Percentiles rank a stretch among this genome's conserved stretches.
Conservation (phyloP, 2,797 vertebrate species). For the Acrossocheilus fasciatus region DNA sequence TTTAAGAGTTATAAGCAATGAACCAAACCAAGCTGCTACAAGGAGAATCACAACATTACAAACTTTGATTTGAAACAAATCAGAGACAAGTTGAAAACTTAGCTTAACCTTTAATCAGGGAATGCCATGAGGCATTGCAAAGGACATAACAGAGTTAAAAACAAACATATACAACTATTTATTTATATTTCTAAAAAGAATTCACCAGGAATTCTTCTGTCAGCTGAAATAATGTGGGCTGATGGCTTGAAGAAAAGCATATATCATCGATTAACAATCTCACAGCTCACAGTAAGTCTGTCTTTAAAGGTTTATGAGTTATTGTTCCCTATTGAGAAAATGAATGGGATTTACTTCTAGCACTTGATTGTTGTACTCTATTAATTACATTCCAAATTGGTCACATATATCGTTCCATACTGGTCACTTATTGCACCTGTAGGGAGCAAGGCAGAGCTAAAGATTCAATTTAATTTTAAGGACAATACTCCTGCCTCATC, state of each 20-base stretch:
- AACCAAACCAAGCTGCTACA: not conserved
- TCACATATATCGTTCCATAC: not conserved
- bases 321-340: not conserved
- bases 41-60: not conserved
- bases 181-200: not conserved
- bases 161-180: too few relatives aligned
- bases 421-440: not conserved
- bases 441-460: not conserved
- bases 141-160: too few relatives aligned
- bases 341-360: not conserved
- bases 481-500: not conserved
- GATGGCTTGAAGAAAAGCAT: not conserved
- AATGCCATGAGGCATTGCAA: not conserved
- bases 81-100: too few relatives aligned
- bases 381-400: not conserved
- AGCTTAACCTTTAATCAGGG: not conserved
- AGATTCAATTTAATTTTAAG: constrained; percentile 8
- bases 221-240: not conserved
- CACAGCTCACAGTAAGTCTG: not conserved
- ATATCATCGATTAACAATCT: not conserved
- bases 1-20: not conserved
- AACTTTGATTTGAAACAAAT: not conserved
- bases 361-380: not conserved
- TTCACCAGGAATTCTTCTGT: not conserved
- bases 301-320: not conserved